These are phyloP conservation scores for Hyla sarda DNA, from an alignment of 2,113 vertebrate genomes.

Conservation along the genomic window DNA sequence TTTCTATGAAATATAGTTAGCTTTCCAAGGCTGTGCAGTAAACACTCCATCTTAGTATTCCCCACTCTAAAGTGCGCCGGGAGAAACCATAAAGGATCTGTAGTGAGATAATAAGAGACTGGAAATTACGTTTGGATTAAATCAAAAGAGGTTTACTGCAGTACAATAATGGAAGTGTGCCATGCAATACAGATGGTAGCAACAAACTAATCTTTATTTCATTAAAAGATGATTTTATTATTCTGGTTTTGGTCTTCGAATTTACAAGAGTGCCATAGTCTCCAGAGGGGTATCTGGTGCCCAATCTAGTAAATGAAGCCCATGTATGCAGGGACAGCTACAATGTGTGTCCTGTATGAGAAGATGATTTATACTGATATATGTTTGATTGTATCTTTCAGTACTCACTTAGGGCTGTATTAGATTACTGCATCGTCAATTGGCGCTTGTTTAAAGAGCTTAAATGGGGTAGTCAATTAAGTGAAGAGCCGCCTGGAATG, in stretches of 20 bases:
- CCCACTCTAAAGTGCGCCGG: constrained; percentile 15
- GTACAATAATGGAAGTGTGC: constrained; percentile 39
- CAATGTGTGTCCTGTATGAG: too few relatives aligned
- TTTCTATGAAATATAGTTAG: constrained; percentile 50
- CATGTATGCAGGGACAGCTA: background rate
- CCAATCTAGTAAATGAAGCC: background rate
- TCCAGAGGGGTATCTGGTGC: background rate
- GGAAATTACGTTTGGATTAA: constrained; percentile 57
- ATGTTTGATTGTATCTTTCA: background rate
- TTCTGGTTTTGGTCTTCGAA: background rate
- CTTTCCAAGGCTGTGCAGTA: constrained; percentile 40
- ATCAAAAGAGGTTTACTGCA: constrained; percentile 47
- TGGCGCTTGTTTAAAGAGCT: too few relatives aligned
- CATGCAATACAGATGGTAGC: constrained; percentile 36
- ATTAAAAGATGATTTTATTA: constrained; percentile 42
- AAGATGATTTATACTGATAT: background rate
- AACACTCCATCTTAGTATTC: constrained; percentile 50
- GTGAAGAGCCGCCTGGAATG: too few relatives aligned
- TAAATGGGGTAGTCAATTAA: too few relatives aligned
- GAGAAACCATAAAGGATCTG: constrained; percentile 54
- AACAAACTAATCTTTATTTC: constrained; percentile 40
- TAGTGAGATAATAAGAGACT: constrained; percentile 53
- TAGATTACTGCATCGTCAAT: too few relatives aligned
- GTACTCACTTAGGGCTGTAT: background rate
- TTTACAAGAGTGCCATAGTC: background rate